Percentiles rank a stretch among this genome's conserved stretches.
Evolutionary conservation across 2,888 invertebrate species (phyloP).

Genomic region (Dasysyrphus albostriatus): DNA sequence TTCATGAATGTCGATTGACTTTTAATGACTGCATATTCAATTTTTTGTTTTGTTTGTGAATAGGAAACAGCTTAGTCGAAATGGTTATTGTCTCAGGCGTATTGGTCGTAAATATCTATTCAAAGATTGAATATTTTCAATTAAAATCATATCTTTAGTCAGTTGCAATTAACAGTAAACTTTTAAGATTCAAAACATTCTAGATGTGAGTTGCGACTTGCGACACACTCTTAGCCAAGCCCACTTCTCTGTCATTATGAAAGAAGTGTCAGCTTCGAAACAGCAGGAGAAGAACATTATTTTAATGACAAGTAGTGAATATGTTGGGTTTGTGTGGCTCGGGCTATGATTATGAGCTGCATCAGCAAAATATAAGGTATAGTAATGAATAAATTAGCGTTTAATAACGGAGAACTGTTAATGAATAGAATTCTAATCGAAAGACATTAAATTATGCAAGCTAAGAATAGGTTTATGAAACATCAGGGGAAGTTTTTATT

Average conservation of each 20-base stretch:
- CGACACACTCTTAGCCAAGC: slow-evolving; percentile 2
- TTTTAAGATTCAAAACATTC: slow-evolving; percentile 2
- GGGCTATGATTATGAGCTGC: not conserved
- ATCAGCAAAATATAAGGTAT: not conserved
- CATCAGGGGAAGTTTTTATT: not conserved
- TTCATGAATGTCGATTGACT: slow-evolving; percentile 60
- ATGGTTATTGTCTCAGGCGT: not conserved
- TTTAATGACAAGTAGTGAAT: slow-evolving; percentile 21
- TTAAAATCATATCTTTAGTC: slow-evolving; percentile 14
- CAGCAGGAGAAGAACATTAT: slow-evolving; percentile 23
- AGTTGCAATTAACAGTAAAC: slow-evolving; percentile 21
- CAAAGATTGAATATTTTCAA: slow-evolving; percentile 2
- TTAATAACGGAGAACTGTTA: slow-evolving; percentile 25
- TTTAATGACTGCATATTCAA: slow-evolving; percentile 34
- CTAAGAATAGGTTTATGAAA: not conserved
- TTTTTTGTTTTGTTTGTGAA: not conserved
- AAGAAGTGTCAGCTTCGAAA: not conserved
- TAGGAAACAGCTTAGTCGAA: not conserved
- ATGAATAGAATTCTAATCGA: slow-evolving; percentile 5
- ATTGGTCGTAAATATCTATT: slow-evolving; percentile 10
- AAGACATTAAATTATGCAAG: not conserved
- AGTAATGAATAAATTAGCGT: slow-evolving; percentile 29
- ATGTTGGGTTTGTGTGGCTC: not conserved
- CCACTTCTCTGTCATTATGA: not conserved
- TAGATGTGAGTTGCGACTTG: not conserved